Conservation (phyloP, 2,113 vertebrate genomes). For the Mesitornis unicolor region DNA sequence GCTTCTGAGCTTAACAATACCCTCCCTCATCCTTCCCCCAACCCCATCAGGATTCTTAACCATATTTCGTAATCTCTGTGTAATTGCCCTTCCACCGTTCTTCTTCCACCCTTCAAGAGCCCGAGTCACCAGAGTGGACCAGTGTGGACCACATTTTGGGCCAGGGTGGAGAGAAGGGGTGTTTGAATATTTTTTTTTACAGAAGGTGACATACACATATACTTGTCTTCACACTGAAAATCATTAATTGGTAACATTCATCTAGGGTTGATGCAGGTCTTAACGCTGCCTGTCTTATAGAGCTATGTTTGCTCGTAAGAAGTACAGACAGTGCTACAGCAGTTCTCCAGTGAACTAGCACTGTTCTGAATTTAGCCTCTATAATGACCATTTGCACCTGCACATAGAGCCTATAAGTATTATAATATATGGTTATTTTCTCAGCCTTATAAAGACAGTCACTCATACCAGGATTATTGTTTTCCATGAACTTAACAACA, state of each 20-base stretch:
- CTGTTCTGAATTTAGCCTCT: slow-evolving; percentile 12
- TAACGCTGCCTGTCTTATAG: neutral
- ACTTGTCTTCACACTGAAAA: neutral
- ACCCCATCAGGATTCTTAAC: neutral
- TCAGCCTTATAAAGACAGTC: neutral
- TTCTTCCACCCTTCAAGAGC: neutral
- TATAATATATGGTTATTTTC: neutral
- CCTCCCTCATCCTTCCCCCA: accelerated
- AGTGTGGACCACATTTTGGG: neutral
- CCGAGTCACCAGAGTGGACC: accelerated
- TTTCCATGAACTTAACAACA: slow-evolving; percentile 54
- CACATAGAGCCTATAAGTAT: neutral
- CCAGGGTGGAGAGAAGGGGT: neutral
- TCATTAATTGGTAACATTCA: neutral
- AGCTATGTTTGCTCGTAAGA: neutral
- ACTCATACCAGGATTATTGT: slow-evolving; percentile 2
- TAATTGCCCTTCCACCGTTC: neutral
- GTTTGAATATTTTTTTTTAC: neutral
- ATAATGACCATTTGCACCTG: neutral
- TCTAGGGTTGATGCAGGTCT: neutral
- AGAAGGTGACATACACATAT: neutral
- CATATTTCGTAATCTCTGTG: neutral
- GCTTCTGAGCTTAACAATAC: neutral
- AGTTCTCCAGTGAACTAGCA: slow-evolving; percentile 2
- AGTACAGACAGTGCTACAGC: neutral